phyloP scores from a whole-genome alignment of 2,888 invertebrate genomes.

The Tipula lateralis region DNA sequence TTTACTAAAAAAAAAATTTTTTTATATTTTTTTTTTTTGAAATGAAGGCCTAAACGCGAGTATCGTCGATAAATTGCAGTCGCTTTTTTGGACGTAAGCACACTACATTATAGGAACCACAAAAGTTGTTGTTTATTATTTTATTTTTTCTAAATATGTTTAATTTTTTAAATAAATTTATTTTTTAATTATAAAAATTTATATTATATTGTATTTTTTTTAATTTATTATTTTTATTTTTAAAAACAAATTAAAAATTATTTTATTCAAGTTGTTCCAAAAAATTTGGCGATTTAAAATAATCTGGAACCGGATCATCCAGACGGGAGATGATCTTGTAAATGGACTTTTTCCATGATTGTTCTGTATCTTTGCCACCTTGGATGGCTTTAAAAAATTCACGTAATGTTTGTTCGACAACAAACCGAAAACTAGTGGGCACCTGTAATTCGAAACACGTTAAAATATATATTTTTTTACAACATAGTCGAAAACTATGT shows the following conservation, averaged over 20 bases:
- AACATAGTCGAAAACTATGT: not conserved
- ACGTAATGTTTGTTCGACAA: slow-evolving; percentile 94
- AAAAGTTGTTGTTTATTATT: slow-evolving; percentile 38
- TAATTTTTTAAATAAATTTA: slow-evolving; percentile 34
- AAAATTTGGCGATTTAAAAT: slow-evolving; percentile 99
- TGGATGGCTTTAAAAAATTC: slow-evolving; percentile 99
- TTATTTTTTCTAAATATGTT: slow-evolving; percentile 36
- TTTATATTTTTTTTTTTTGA: slow-evolving; percentile 53
- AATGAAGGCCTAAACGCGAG: slow-evolving; percentile 65
- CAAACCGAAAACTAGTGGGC: slow-evolving; percentile 93
- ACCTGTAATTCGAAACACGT: slow-evolving; percentile 63
- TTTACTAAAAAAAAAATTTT: slow-evolving; percentile 40
- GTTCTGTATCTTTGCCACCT: slow-evolving; percentile 93
- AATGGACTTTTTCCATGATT: slow-evolving; percentile 99
- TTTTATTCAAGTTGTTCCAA: slow-evolving; percentile 92
- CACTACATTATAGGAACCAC: slow-evolving; percentile 42
- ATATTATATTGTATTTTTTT: slow-evolving; percentile 34
- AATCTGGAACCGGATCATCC: slow-evolving; percentile 98
- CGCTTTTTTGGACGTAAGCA: slow-evolving; percentile 43
- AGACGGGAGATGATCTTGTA: slow-evolving; percentile 99
- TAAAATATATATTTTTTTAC: slow-evolving; percentile 33
- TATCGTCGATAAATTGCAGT: slow-evolving; percentile 59
- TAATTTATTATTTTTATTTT: slow-evolving; percentile 31
- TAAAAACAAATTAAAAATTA: slow-evolving; percentile 24
- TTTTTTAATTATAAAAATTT: slow-evolving; percentile 35